Evolutionary conservation across 2,888 invertebrate genomes (phyloP), one percentile per base, ranked within the genome.

Genomic region (Theretra japonica): DNA sequence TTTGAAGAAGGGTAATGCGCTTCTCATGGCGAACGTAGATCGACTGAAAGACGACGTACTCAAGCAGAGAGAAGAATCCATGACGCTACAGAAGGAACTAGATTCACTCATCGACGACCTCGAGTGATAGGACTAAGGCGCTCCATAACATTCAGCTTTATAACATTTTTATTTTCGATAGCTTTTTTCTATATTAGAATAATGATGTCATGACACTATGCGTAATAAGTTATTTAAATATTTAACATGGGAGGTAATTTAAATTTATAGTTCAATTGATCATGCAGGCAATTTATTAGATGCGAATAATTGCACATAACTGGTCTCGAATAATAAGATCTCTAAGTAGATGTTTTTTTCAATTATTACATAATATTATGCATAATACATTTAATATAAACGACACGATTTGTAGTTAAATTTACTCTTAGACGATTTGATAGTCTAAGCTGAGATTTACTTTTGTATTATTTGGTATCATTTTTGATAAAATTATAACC

Each of bases 21-120:
- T 98, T 79, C 94, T 98, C 17, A 97, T 98, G 93, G 97, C 98
- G 0, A 98, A 98, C 86, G 97, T 98, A 0, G 98, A 98, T 88
- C 95, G 97, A 83, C 91, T 98, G 73, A 97, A 98, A 87, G 98
- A 98, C 86, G 97, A 98, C 85, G 95, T 98, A 65, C 96, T 96
- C 71, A 97, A 97, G 84, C 97, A 98, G 80, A 96, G 97, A 80
- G 97, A 98, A 81, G 96, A 97, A 89, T 97, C 98, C 8, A 94
- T 96, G 68, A 94, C 96, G 59, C 90, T 98, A 68, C 97, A 98
- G 90, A 96, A 97, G 82, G 98, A 98, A 89, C 91, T 98, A 74
- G 98, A 98, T 88, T 97, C 98, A 5, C 97, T 98, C 28, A 95
- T 98, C 75, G 97, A 97, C 56, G 98, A 98, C 91, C 95, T 98